Conservation (phyloP, 1,140 invertebrate species). For the Oncopeltus fasciatus region DNA sequence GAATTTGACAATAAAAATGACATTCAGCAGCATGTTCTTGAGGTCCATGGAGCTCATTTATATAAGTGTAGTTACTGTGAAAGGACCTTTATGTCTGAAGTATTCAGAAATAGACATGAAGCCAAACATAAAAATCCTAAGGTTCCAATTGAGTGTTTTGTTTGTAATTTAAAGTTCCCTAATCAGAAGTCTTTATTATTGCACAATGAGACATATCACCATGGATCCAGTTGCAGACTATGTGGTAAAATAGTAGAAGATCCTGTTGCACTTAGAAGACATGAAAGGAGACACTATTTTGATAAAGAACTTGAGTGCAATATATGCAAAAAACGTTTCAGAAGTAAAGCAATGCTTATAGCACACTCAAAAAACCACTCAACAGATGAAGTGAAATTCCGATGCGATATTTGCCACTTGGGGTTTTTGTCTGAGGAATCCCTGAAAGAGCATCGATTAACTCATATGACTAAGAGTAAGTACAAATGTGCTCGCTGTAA, state of each 20-base stretch:
- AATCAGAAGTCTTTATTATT: slow-evolving; percentile 2
- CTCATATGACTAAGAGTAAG: slow-evolving; percentile 10
- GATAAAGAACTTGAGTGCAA: slow-evolving; percentile 13
- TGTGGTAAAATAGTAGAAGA: slow-evolving; percentile 14
- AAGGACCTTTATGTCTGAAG: slow-evolving; percentile 10
- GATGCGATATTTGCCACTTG: slow-evolving; percentile 9
- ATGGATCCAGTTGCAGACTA: slow-evolving; percentile 7
- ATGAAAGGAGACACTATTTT: slow-evolving; percentile 18
- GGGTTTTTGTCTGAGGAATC: slow-evolving; percentile 11
- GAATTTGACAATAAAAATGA: slow-evolving; percentile 17
- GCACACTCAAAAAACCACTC: slow-evolving; percentile 1
- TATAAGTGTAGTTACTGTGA: slow-evolving; percentile 19
- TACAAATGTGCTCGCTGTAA: slow-evolving; percentile 12
- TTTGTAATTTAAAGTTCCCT: slow-evolving; percentile 13
- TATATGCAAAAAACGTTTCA: slow-evolving; percentile 13
- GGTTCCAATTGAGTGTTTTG: slow-evolving; percentile 1
- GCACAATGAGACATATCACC: slow-evolving; percentile 17
- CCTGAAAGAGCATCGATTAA: slow-evolving; percentile 12
- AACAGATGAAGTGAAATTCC: slow-evolving; percentile 7
- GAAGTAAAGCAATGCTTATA: slow-evolving; percentile 14
- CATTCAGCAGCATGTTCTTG: slow-evolving; percentile 16
- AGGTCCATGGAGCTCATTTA: slow-evolving; percentile 15
- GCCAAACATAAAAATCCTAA: slow-evolving; percentile 12
- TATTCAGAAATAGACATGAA: slow-evolving; percentile 13
- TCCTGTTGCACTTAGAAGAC: slow-evolving; percentile 6